A percentile compares a stretch with the other conserved stretches of the same genome.
Evolutionary conservation across 2,797 vertebrate species (phyloP).

Genomic region (Columba guinea): DNA sequence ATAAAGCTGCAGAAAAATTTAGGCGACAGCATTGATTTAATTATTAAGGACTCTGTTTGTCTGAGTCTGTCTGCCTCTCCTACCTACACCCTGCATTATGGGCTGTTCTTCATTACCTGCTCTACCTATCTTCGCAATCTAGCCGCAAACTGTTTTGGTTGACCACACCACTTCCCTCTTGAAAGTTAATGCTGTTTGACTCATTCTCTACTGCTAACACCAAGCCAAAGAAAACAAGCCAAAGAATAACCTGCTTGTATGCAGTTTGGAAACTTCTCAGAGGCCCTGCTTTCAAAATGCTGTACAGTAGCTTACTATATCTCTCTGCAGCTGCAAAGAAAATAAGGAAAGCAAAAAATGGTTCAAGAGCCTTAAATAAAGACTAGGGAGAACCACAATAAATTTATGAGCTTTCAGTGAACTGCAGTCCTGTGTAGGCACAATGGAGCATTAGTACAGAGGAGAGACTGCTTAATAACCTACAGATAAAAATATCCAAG

Average conservation of each 20-base stretch:
- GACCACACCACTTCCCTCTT: constrained; percentile 83
- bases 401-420: background rate
- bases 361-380: constrained; percentile 47
- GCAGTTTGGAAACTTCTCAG: constrained; percentile 75
- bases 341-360: constrained; percentile 61
- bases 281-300: constrained; percentile 75
- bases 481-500: background rate
- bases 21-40: constrained; percentile 6
- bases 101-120: constrained; percentile 75
- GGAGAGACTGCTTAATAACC: background rate
- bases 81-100: constrained; percentile 28
- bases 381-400: constrained; percentile 14
- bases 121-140: constrained; percentile 77
- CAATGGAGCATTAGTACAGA: background rate
- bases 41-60: constrained; percentile 16
- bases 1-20: background rate
- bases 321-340: constrained; percentile 73
- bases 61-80: constrained; percentile 5
- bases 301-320: constrained; percentile 81
- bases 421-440: background rate
- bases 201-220: constrained; percentile 71
- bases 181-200: constrained; percentile 83
- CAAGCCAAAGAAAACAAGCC: constrained; percentile 83
- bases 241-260: constrained; percentile 80
- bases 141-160: constrained; percentile 80